These are phyloP conservation scores for Bradypodion pumilum DNA, from an alignment of 2,797 vertebrate species.

Conservation along the genomic window DNA sequence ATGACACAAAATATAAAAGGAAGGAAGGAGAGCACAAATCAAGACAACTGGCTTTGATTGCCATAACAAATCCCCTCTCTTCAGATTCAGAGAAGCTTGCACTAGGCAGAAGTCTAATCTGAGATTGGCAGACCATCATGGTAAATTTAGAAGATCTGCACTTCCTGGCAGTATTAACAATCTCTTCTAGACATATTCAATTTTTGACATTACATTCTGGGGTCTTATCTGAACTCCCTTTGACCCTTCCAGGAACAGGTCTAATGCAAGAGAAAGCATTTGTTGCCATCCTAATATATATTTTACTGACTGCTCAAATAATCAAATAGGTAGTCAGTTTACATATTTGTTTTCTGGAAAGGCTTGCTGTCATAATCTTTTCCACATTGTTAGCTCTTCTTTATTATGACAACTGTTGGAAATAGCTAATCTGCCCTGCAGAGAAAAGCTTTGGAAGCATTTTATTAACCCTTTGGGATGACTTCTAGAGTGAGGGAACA, in stretches of 20 bases:
- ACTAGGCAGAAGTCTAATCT: background rate
- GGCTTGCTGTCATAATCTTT: background rate
- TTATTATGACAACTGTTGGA: background rate
- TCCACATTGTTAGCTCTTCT: background rate
- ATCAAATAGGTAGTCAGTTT: slow-evolving; percentile 35
- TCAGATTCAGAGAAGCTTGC: slow-evolving; percentile 11
- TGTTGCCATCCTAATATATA: background rate
- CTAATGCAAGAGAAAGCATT: slow-evolving; percentile 19
- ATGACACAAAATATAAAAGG: slow-evolving; percentile 30
- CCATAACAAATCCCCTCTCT: background rate
- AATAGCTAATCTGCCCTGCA: background rate
- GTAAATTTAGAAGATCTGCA: slow-evolving; percentile 21
- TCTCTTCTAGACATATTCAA: background rate
- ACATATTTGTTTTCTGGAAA: background rate
- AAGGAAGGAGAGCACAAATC: slow-evolving; percentile 27
- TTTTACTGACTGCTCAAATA: slow-evolving; percentile 42
- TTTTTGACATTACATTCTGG: slow-evolving; percentile 29
- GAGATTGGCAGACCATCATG: background rate
- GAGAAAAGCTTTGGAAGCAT: background rate
- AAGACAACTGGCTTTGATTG: slow-evolving; percentile 35
- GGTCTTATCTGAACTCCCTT: background rate
- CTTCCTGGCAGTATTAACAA: background rate
- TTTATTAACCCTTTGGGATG: background rate
- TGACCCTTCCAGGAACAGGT: slow-evolving; percentile 26
- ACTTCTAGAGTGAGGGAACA: background rate